Evolutionary conservation across 2,888 invertebrate species (phyloP), one percentile per base, ranked within the genome.

Genomic region (Eudasyphora cyanicolor): DNA sequence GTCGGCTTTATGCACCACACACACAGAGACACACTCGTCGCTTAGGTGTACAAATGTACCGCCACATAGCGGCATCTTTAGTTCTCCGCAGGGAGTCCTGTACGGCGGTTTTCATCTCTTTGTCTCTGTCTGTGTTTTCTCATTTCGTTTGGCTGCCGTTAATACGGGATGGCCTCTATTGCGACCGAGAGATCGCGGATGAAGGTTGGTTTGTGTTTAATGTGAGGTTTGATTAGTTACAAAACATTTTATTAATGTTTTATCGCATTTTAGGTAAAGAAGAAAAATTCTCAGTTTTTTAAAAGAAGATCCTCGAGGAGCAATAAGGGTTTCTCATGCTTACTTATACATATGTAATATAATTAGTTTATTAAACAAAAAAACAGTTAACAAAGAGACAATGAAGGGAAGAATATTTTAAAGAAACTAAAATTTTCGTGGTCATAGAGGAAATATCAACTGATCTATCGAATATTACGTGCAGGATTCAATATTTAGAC

Each of bases 21-120:
- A 12, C 14, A 45, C 32, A 8, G 8, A 8, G 4, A 32, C 8
- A 54, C 21, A 3, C 21, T 21, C 32, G 32, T 24, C n/a, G 24
- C 57, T 10, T 19, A 21, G 54, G 21, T 14, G 64, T 88, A 91
- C 91, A 92, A 92, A 91, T 88, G 87, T 85, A 86, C 91, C 91
- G 91, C 88, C 86, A 87, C 79, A 51, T 64, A 79, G 88, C 92
- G 92, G 92, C 89, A 86, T 88, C 91, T 92, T 92, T 92, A 91
- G 91, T 90, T 86, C 89, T 85, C 91, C 87, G 88, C 90, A 87
- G 91, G 91, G 90, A 88, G 90, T 91, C 91, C 91, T 90, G 86
- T 82, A 80, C 85, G 87, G 88, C 87, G 88, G 86, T 87, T 87
- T 90, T 90, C 88, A 90, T 90, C 89, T 89, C 88, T 87, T 90